A percentile compares a stretch with the other conserved stretches of the same genome.
These are phyloP conservation scores for Leptoteleia sp. DNA, from an alignment of 1,140 invertebrate genomes.

Conservation along the genomic window DNA sequence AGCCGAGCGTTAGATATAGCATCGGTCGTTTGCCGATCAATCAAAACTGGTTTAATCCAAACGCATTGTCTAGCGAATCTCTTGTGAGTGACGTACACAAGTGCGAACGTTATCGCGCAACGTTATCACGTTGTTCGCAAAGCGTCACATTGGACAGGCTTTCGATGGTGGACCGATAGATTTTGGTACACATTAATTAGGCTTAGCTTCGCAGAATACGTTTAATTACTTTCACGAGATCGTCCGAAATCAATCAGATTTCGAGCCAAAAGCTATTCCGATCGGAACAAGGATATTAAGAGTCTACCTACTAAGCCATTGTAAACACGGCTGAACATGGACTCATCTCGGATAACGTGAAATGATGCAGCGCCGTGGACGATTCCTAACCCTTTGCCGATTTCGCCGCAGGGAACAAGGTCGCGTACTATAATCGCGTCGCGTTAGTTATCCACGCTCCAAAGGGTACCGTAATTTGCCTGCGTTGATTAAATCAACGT, in stretches of 20 bases:
- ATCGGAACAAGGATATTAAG: no score
- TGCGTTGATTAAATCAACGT: constrained; percentile 76
- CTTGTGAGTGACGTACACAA: constrained; percentile 63
- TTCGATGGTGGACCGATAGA: constrained; percentile 51
- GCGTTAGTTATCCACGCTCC: constrained; percentile 72
- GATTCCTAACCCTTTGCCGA: constrained; percentile 58
- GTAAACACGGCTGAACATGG: constrained; percentile 79
- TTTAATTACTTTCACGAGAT: constrained; percentile 81
- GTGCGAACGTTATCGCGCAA: constrained; percentile 58
- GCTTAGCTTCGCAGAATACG: constrained; percentile 76
- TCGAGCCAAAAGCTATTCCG: constrained; percentile 32
- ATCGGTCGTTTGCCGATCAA: no score
- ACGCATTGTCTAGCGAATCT: constrained; percentile 57
- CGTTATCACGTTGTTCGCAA: constrained; percentile 64
- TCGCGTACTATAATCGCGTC: constrained; percentile 75
- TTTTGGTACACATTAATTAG: constrained; percentile 79
- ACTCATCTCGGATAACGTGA: constrained; percentile 72
- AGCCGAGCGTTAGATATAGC: no score
- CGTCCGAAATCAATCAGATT: constrained; percentile 68
- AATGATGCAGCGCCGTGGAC: constrained; percentile 40
- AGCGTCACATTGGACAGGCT: constrained; percentile 50
- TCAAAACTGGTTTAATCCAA: constrained; percentile 62
- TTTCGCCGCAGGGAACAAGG: constrained; percentile 41
- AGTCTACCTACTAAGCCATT: constrained; percentile 77
- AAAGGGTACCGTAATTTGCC: constrained; percentile 74